phyloP scores from a whole-genome alignment of 2,888 invertebrate genomes.

The Mythimna vitellina region DNA sequence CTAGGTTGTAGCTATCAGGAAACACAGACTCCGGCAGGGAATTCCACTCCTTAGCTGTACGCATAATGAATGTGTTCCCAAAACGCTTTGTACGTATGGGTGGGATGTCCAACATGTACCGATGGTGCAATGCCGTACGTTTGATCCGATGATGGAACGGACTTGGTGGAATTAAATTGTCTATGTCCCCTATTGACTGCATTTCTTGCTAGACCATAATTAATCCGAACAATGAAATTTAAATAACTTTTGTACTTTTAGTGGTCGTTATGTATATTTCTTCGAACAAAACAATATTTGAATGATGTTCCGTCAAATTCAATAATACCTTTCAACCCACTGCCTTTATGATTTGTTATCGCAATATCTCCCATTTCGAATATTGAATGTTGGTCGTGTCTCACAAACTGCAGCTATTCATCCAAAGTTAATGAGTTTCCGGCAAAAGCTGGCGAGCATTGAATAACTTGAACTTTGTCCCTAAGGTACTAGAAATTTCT shows the following conservation, averaged over 20 bases:
- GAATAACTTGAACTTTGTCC: constrained; percentile 55
- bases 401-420: constrained; percentile 47
- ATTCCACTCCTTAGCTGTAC: too few species aligned
- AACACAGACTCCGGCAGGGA: too few species aligned
- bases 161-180: too few species aligned
- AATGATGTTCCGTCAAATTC: background rate
- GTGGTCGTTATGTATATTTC: background rate
- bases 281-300: background rate
- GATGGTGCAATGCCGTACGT: too few species aligned
- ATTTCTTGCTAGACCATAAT: too few species aligned
- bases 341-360: constrained; percentile 11
- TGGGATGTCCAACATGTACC: too few species aligned
- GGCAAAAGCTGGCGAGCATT: constrained; percentile 53
- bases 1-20: too few species aligned
- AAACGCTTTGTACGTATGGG: too few species aligned
- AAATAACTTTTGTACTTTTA: background rate
- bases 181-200: too few species aligned
- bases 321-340: background rate
- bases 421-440: constrained; percentile 53
- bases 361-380: constrained; percentile 23
- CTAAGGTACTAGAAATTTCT: constrained; percentile 41
- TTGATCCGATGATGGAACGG: too few species aligned
- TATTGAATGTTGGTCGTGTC: constrained; percentile 42
- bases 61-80: too few species aligned
- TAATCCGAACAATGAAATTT: background rate